Evolutionary conservation across 2,797 vertebrate genomes (phyloP), one percentile per base, ranked within the genome.

Genomic region (Catostomus latipinnis): DNA sequence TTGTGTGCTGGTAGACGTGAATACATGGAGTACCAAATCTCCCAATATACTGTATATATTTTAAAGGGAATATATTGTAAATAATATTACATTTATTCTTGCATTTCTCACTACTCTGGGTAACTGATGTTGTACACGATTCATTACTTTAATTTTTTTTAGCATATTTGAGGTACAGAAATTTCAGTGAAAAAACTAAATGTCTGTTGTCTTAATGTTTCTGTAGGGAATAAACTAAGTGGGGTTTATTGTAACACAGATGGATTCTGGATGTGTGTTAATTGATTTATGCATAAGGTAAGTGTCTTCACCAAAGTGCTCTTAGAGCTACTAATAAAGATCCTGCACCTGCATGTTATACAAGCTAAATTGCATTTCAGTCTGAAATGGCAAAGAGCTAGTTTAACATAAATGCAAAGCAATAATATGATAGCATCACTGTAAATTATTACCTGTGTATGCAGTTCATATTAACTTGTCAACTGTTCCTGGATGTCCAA

Each of bases 381-480:
- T 82, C 77, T 34, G 34, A 84, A 71, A 78, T 79, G 78, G 76
- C 71, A 73, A 60, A 77, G 71, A 77, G 72, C 81, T 78, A 49
- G 72, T 86, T 86, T 75, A 86, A 71, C 82, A 71, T 74, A 80
- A 86, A 83, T 84, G 82, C 82, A 84, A 86, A 82, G 77, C 74
- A 86, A 84, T 86, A 80, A 81, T 75, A 82, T 86, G 76, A 84
- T 78, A 84, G 65, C 49, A 61, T 63, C 54, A 57, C 34, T 46
- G 77, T 58, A 82, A 86, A 86, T 76, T 71, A 78, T 82, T 86
- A 86, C 85, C 74, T 86, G 82, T 78, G 71, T 58, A 75, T 80
- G 81, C 74, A 73, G 71, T 76, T 78, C 77, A 22, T 84, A 86
- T 86, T 86, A 86, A 82, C 80, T 81, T 86, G 82, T 86, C 85